Evolutionary conservation across 2,113 vertebrate genomes (phyloP).

Genomic region (Crypturellus undulatus): DNA sequence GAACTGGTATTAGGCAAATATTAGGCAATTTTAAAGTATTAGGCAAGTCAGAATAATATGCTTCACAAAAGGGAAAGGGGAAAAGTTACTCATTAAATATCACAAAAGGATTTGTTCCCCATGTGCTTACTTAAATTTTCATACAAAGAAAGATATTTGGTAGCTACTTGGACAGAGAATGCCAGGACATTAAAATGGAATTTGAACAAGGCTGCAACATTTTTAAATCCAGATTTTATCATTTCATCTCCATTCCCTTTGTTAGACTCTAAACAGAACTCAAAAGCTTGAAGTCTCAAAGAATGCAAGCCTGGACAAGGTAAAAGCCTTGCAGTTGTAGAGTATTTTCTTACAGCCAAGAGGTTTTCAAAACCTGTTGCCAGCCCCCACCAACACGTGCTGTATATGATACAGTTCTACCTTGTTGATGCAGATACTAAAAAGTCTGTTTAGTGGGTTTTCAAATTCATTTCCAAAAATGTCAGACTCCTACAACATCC

Average conservation of each 20-base stretch:
- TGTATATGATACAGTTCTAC: not conserved
- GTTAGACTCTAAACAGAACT: not conserved
- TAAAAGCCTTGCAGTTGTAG: not conserved
- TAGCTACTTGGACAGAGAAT: not conserved
- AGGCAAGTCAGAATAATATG: not conserved
- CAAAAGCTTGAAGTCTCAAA: not conserved
- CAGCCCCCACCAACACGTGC: not conserved
- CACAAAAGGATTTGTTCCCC: not conserved
- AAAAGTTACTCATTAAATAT: not conserved
- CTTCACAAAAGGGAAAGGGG: not conserved
- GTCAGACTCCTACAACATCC: not conserved
- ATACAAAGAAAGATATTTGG: not conserved
- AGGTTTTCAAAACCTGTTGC: not conserved
- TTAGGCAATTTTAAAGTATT: not conserved
- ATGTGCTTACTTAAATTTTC: not conserved
- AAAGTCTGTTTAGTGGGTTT: not conserved
- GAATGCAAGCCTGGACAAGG: not conserved
- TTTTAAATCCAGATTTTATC: not conserved
- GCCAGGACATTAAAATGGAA: not conserved
- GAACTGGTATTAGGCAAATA: not conserved
- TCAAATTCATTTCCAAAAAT: not conserved
- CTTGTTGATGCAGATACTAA: not conserved
- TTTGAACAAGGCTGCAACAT: not conserved
- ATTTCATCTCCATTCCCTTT: not conserved
- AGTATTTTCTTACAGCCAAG: not conserved